Conservation (phyloP, 2,113 vertebrate species). For the Athene noctua region DNA sequence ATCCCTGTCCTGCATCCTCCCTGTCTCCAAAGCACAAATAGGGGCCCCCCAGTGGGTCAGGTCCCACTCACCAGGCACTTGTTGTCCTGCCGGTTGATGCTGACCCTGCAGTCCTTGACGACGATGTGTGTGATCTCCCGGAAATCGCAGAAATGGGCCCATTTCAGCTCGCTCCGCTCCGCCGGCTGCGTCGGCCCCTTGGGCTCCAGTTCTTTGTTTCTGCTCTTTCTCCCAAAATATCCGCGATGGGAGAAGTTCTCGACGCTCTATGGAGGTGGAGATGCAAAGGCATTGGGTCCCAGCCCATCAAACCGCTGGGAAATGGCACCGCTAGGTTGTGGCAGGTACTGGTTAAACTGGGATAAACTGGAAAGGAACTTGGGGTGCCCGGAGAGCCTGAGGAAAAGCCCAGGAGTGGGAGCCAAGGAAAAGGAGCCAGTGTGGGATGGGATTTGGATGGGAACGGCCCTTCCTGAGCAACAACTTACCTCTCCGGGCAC, state of each 20-base stretch:
- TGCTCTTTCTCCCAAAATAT: background rate
- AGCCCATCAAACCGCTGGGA: rapidly evolving
- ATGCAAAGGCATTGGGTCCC: rapidly evolving
- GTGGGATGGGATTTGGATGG: too few species aligned
- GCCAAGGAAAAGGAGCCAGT: background rate
- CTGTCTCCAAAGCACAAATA: rapidly evolving
- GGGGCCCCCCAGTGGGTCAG: rapidly evolving
- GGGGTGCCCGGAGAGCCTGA: background rate
- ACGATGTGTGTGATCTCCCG: slow-evolving; percentile 87
- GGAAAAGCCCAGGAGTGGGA: background rate
- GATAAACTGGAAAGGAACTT: background rate
- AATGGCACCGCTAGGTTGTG: rapidly evolving
- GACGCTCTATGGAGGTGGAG: background rate
- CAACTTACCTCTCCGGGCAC: slow-evolving; percentile 3
- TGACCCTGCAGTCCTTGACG: slow-evolving; percentile 72
- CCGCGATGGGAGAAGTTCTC: background rate
- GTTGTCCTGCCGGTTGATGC: slow-evolving; percentile 86
- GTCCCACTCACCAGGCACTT: slow-evolving; percentile 79
- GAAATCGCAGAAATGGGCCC: slow-evolving; percentile 87
- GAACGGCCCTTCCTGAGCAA: background rate
- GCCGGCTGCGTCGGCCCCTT: background rate
- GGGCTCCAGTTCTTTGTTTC: slow-evolving; percentile 17
- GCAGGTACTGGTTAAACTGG: background rate
- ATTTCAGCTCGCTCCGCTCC: slow-evolving; percentile 27
- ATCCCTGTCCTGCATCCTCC: rapidly evolving